Percentiles rank a stretch among this genome's conserved stretches.
phyloP scores from a whole-genome alignment of 2,113 vertebrate genomes.

The Pterocles gutturalis region DNA sequence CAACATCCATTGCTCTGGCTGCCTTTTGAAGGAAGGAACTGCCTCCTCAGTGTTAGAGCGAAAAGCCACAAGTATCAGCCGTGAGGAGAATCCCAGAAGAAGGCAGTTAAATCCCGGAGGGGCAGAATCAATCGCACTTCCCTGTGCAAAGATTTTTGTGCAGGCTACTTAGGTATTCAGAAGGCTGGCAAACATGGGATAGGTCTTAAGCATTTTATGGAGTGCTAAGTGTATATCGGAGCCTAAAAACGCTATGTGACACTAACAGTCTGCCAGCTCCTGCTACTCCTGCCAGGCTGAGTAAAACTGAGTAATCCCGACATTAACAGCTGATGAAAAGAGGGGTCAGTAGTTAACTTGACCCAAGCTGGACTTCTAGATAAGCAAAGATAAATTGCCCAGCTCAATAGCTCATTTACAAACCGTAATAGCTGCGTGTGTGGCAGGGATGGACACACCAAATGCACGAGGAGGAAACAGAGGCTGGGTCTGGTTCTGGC shows the following conservation, averaged over 20 bases:
- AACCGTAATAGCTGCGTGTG: neutral
- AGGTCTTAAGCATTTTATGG: neutral
- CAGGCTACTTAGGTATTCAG: neutral
- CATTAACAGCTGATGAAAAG: neutral
- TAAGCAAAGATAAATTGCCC: constrained; percentile 4
- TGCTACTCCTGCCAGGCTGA: neutral
- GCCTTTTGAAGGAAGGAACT: neutral
- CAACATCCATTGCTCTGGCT: neutral
- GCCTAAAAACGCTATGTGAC: neutral
- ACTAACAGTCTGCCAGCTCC: neutral
- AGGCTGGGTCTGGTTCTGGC: neutral
- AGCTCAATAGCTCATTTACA: neutral
- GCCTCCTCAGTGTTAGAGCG: neutral
- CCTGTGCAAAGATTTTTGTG: neutral
- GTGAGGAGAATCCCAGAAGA: neutral
- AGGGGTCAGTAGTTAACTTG: neutral
- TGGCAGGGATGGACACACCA: neutral
- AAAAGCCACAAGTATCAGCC: neutral
- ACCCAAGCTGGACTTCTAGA: neutral
- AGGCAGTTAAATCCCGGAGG: neutral
- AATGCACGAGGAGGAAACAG: neutral
- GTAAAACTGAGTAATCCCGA: neutral
- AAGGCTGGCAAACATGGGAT: neutral
- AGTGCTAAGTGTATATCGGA: neutral
- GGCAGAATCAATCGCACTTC: neutral